Evolutionary conservation across 2,113 vertebrate species (phyloP).

Genomic region (Tyrannus savana): DNA sequence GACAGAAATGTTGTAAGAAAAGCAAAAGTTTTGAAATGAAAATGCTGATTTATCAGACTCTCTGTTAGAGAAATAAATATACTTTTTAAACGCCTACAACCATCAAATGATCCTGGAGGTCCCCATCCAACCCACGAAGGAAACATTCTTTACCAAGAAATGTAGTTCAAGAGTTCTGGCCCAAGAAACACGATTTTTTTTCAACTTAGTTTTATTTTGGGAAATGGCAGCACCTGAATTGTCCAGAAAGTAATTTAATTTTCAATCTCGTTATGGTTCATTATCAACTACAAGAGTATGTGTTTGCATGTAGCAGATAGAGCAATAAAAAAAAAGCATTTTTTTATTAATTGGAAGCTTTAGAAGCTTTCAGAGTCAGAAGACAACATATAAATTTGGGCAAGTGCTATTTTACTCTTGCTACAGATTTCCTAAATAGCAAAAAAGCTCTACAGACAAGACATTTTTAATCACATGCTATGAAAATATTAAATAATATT

Average conservation of each 20-base stretch:
- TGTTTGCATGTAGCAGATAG: neutral
- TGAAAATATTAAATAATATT: neutral
- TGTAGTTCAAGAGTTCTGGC: neutral
- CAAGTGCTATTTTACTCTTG: neutral
- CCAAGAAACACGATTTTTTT: neutral
- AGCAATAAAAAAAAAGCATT: neutral
- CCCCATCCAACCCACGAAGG: neutral
- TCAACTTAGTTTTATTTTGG: constrained; percentile 27
- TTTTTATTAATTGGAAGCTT: neutral
- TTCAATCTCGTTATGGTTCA: neutral
- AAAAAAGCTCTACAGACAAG: neutral
- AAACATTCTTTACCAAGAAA: constrained; percentile 38
- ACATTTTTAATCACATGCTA: neutral
- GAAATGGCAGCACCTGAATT: neutral
- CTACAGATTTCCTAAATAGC: neutral
- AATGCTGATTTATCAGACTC: neutral
- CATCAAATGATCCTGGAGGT: neutral
- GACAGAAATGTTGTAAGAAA: neutral
- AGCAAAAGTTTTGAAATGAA: neutral
- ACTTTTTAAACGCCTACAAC: neutral
- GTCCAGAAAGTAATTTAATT: constrained; percentile 12
- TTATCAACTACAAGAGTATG: neutral
- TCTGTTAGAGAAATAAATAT: neutral
- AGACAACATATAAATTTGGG: neutral
- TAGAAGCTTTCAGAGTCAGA: neutral